Percentiles rank a stretch among this genome's conserved stretches.
Conservation (phyloP, 2,113 vertebrate genomes). For the Oryzias woworae region DNA sequence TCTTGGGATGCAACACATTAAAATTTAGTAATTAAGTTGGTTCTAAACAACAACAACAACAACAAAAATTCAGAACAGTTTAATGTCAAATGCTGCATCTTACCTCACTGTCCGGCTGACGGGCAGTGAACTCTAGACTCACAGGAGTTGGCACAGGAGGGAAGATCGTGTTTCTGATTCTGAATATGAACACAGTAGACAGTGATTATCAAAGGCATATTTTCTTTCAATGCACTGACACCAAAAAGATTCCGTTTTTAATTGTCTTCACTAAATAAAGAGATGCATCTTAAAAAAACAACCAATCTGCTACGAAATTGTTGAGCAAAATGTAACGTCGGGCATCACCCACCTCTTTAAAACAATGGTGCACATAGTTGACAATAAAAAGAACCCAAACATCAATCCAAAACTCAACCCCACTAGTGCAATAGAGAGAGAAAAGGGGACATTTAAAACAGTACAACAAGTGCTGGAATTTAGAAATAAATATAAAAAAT, state of each 20-base stretch:
- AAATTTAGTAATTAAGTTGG: too few species aligned
- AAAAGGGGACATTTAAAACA: background rate
- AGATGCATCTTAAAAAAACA: background rate
- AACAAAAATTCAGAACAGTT: background rate
- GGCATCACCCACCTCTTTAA: constrained; percentile 57
- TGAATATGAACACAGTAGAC: constrained; percentile 20
- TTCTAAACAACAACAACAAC: background rate
- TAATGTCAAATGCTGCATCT: background rate
- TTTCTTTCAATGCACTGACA: background rate
- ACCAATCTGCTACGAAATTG: too few species aligned
- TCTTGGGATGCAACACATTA: too few species aligned
- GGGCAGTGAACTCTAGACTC: constrained; percentile 34
- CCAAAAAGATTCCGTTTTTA: background rate
- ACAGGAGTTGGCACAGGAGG: constrained; percentile 67
- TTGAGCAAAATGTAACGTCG: background rate
- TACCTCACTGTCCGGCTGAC: constrained; percentile 38
- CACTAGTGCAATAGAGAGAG: constrained; percentile 19
- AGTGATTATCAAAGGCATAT: background rate
- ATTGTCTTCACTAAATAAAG: background rate
- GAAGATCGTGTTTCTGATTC: constrained; percentile 56
- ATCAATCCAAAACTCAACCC: constrained; percentile 51
- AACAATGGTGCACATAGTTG: constrained; percentile 40
- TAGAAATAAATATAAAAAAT: background rate
- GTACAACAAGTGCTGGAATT: background rate
- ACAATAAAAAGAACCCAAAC: constrained; percentile 34